These are phyloP conservation scores for Notodonta ziczac DNA, from an alignment of 2,888 invertebrate genomes.

Conservation along the genomic window DNA sequence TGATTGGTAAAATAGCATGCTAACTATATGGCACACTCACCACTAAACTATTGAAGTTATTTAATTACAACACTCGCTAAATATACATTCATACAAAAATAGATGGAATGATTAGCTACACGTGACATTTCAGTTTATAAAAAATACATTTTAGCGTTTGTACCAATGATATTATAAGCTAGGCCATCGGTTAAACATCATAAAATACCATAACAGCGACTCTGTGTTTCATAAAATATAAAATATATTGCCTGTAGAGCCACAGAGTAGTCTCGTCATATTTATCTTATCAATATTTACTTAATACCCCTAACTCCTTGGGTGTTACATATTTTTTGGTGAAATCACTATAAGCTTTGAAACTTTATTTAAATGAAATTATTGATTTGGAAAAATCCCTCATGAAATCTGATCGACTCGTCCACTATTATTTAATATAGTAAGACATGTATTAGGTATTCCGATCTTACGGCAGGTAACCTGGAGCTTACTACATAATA, in stretches of 20 bases:
- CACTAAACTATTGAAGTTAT: constrained; percentile 28
- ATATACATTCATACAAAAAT: constrained; percentile 71
- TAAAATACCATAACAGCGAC: background rate
- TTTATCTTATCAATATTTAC: no score
- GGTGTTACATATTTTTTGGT: no score
- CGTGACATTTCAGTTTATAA: constrained; percentile 6
- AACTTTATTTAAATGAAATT: no score
- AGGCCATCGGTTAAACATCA: background rate
- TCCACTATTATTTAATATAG: no score
- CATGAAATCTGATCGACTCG: no score
- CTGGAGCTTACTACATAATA: constrained; percentile 32
- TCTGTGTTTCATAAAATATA: no score
- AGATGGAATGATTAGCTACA: constrained; percentile 43
- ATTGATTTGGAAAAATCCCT: no score
- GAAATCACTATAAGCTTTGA: no score
- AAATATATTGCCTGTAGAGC: no score
- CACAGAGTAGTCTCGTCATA: no score
- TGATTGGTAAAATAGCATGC: constrained; percentile 16
- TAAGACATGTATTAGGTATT: no score
- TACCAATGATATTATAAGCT: background rate
- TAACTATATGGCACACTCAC: constrained; percentile 52
- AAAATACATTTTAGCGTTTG: constrained; percentile 6
- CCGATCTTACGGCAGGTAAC: background rate
- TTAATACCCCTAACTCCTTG: no score
- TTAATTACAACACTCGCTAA: constrained; percentile 27